Conservation (phyloP, 1,140 invertebrate species). For the Pantala flavescens region DNA sequence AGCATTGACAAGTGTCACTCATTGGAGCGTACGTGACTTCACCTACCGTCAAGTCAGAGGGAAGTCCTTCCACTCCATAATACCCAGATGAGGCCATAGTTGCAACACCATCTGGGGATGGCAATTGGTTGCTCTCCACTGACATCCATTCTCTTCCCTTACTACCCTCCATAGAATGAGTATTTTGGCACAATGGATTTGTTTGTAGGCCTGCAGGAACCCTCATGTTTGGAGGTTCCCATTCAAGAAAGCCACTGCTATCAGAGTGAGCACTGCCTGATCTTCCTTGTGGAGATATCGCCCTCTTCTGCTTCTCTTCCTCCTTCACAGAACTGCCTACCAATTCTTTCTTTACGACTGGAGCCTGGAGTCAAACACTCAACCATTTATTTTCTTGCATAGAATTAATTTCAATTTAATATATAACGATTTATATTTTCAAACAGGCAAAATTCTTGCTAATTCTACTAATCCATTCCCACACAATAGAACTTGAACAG, state of each 20-base stretch:
- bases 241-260: neutral
- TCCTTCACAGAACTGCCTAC: neutral
- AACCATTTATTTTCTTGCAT: no score
- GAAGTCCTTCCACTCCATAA: neutral
- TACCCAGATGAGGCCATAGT: neutral
- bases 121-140: neutral
- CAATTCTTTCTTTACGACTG: no score
- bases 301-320: neutral
- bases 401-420: no score
- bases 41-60: neutral
- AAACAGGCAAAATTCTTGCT: no score
- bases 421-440: no score
- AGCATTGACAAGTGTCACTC: conserved; percentile 4
- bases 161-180: neutral
- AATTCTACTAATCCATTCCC: no score
- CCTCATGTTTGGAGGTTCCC: neutral
- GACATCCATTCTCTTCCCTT: neutral
- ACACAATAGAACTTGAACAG: no score
- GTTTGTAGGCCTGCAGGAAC: neutral
- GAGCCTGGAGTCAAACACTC: no score
- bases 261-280: neutral
- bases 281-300: neutral
- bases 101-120: neutral
- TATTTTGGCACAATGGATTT: neutral
- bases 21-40: neutral